phyloP scores from a whole-genome alignment of 2,113 vertebrate species.

The Tachysurus vachellii region DNA sequence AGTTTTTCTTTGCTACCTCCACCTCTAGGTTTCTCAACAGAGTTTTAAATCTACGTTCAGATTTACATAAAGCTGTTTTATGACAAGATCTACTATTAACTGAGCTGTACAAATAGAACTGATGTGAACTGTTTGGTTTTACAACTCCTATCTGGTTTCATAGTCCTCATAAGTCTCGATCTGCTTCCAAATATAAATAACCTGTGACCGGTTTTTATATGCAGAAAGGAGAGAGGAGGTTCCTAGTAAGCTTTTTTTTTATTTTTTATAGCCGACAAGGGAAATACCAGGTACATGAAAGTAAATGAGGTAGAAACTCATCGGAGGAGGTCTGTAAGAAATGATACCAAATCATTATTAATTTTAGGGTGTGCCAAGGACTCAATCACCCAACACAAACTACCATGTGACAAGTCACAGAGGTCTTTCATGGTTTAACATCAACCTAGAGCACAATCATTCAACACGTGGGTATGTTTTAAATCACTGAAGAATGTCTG shows the following conservation, averaged over 20 bases:
- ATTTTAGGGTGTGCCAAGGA: constrained; percentile 34
- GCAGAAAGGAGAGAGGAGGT: not conserved
- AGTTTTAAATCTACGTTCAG: not conserved
- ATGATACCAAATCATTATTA: constrained; percentile 51
- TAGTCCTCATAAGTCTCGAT: not conserved
- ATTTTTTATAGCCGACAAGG: constrained; percentile 25
- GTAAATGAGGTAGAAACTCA: constrained; percentile 46
- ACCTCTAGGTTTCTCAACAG: not conserved
- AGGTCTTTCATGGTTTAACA: constrained; percentile 10
- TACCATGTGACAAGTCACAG: constrained; percentile 17
- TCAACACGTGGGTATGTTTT: not conserved
- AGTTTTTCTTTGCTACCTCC: not conserved
- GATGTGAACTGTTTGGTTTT: not conserved
- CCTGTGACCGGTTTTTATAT: not conserved
- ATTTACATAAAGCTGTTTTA: not conserved
- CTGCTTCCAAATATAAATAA: not conserved
- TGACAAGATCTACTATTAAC: not conserved
- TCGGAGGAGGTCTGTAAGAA: constrained; percentile 31
- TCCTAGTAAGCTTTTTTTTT: constrained; percentile 21
- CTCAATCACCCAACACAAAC: not conserved
- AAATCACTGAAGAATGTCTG: not conserved
- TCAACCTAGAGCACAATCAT: not conserved
- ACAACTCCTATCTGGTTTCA: constrained; percentile 19
- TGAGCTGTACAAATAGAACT: too few relatives aligned
- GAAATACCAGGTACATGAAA: constrained; percentile 49